Conservation (phyloP, 37 sponge, comb jelly and placozoan species). For the Ephydatia muelleri region DNA sequence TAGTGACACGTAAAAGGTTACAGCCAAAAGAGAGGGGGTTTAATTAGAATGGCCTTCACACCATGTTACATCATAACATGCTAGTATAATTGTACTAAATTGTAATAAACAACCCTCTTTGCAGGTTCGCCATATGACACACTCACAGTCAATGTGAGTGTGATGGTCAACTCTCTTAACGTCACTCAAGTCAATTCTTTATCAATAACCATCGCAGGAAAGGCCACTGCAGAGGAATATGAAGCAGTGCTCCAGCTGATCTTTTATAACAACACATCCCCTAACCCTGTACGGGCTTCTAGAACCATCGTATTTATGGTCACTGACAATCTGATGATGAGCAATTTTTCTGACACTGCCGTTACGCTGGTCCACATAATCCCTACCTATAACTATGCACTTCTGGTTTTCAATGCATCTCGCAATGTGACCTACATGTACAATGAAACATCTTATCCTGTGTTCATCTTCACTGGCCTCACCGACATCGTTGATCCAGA, state of each 20-base stretch:
- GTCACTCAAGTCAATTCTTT: not conserved
- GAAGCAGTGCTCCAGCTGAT: slow-evolving; percentile 13
- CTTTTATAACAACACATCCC: slow-evolving; percentile 36
- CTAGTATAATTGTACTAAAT: too few relatives aligned
- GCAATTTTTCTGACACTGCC: not conserved
- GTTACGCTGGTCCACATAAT: slow-evolving; percentile 9
- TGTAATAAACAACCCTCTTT: not conserved
- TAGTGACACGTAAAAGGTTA: too few relatives aligned
- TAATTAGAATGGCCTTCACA: too few relatives aligned
- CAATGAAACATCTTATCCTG: slow-evolving; percentile 18
- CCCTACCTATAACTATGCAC: slow-evolving; percentile 41
- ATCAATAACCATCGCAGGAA: slow-evolving; percentile 7
- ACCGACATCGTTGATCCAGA: slow-evolving; percentile 30
- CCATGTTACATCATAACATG: too few relatives aligned
- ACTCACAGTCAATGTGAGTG: not conserved
- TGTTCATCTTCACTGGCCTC: slow-evolving; percentile 13
- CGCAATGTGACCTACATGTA: slow-evolving; percentile 16
- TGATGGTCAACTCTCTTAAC: not conserved
- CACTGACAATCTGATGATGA: not conserved
- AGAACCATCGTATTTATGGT: slow-evolving; percentile 15
- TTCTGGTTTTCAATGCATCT: slow-evolving; percentile 3
- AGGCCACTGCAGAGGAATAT: slow-evolving; percentile 15
- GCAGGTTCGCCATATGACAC: not conserved
- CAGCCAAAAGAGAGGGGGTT: too few relatives aligned
- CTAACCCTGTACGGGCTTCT: slow-evolving; percentile 28